Base-by-base conservation (phyloP, 2,113 vertebrate species). In the Cavia aperea region DNA sequence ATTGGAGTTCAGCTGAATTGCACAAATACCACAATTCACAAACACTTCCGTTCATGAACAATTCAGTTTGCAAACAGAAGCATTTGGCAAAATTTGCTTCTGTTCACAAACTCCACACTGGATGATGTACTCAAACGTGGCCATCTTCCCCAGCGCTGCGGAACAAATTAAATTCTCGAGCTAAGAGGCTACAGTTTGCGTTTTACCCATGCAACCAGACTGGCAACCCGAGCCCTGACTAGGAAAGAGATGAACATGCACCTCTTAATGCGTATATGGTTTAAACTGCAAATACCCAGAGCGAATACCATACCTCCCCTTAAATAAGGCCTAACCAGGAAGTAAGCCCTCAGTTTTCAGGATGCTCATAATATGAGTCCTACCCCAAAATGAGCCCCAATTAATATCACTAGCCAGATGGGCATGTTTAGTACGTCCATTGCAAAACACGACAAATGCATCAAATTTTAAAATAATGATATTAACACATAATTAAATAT, bases 211-310 rank as follows among this genome's bases (percentile, higher is more conserved):
- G 12, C 46, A 16, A 13, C 1, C 36, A 24, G 43, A 21, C 0
- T 1, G 11, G 29, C 19, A 72, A 68, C 68, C 4, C 33, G 33
- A 85, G 36, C 10, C n/a, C 19, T 0, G 0, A 2, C 75, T 7
- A 70, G 46, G 60, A 26, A 31, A 49, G n/a, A 39, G 33, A 43
- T 5, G 1, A 21, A 21, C 9, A 13, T 1, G 2, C 1, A 1
- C 24, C 3, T 7, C 18, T 62, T 3, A 43, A 8, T 33, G 4
- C 1, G 14, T 5, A 2, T 2, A 6, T 1, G 7, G 36, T 0
- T 16, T 7, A 65, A 39, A 1, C 24, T 14, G 9, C 6, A 36
- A 7, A 29, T 0, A 7, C 13, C 33, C 5, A 0, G n/a, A n/a
- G 2, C 2, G 10, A 66, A 23, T 24, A 63, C 43, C 4, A 24